Percentiles rank a stretch among this genome's conserved stretches.
Evolutionary conservation across 2,797 vertebrate genomes (phyloP).

Genomic region (Cyprinella venusta): DNA sequence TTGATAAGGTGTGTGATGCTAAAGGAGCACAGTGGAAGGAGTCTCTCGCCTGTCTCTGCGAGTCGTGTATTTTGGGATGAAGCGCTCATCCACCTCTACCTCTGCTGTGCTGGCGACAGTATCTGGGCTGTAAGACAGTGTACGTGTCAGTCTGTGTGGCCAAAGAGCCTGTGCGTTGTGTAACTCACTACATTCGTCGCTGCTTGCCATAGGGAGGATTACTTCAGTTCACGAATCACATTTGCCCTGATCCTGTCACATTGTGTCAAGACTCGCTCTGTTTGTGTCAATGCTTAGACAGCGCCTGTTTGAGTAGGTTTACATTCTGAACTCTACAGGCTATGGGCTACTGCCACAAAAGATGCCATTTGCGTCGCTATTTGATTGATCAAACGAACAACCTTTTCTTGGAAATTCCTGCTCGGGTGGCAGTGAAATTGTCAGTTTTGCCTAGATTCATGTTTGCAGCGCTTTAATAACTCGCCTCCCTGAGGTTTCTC

Average conservation of each 20-base stretch:
- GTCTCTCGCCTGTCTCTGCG: slow-evolving; percentile 38
- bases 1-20: slow-evolving; percentile 1
- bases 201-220: slow-evolving; percentile 69
- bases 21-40: background rate
- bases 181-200: slow-evolving; percentile 72
- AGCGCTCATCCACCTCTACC: slow-evolving; percentile 30
- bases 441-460: slow-evolving; percentile 53
- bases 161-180: slow-evolving; percentile 70
- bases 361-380: background rate
- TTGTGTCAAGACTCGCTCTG: slow-evolving; percentile 53
- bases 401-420: background rate
- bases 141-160: slow-evolving; percentile 68
- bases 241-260: slow-evolving; percentile 65
- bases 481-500: slow-evolving; percentile 47
- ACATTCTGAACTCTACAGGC: background rate
- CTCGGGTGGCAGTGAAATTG: slow-evolving; percentile 3
- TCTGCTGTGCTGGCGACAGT: slow-evolving; percentile 50
- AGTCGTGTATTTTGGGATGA: slow-evolving; percentile 42
- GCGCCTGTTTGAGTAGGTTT: slow-evolving; percentile 14
- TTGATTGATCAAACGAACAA: slow-evolving; percentile 2
- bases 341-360: slow-evolving; percentile 2
- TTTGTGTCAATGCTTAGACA: slow-evolving; percentile 57
- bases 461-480: slow-evolving; percentile 64
- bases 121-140: slow-evolving; percentile 61
- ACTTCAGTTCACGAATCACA: slow-evolving; percentile 70